Conservation (phyloP, 2,797 vertebrate genomes). For the Jordanella pulchra region DNA sequence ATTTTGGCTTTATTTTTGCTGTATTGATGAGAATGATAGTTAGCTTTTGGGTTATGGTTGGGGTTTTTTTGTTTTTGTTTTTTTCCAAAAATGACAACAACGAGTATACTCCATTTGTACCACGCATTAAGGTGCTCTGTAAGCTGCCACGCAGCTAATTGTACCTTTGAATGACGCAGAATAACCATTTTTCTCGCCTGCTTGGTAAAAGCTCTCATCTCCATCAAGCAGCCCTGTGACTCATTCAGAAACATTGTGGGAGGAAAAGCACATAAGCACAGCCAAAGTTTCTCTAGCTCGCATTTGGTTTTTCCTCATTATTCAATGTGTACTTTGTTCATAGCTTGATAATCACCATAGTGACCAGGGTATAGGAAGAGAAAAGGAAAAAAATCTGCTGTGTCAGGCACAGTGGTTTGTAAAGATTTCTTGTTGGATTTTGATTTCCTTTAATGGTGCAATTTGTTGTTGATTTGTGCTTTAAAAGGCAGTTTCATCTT, state of each 20-base stretch:
- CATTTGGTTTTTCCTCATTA: slow-evolving; percentile 34
- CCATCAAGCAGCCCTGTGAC: slow-evolving; percentile 57
- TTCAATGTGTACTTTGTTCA: slow-evolving; percentile 30
- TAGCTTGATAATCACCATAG: slow-evolving; percentile 54
- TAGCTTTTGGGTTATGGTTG: background rate
- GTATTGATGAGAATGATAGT: background rate
- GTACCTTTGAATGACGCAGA: slow-evolving; percentile 42
- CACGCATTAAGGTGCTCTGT: slow-evolving; percentile 7
- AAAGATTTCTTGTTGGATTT: background rate
- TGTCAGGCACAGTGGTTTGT: background rate
- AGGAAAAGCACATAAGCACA: slow-evolving; percentile 53
- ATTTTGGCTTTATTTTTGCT: background rate
- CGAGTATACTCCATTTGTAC: background rate
- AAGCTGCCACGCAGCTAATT: slow-evolving; percentile 16
- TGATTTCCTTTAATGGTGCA: background rate
- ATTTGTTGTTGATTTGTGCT: background rate
- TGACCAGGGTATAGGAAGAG: slow-evolving; percentile 20
- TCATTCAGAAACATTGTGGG: slow-evolving; percentile 64
- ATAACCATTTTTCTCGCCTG: slow-evolving; percentile 42
- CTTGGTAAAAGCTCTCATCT: slow-evolving; percentile 54
- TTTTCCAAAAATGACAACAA: background rate
- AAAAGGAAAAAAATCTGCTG: slow-evolving; percentile 4
- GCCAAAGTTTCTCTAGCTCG: slow-evolving; percentile 62
- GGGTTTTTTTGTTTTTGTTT: background rate
- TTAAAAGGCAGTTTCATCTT: background rate